Percentiles rank a stretch among this genome's conserved stretches.
Conservation (phyloP, 2,888 invertebrate genomes). For the Hedya salicella region DNA sequence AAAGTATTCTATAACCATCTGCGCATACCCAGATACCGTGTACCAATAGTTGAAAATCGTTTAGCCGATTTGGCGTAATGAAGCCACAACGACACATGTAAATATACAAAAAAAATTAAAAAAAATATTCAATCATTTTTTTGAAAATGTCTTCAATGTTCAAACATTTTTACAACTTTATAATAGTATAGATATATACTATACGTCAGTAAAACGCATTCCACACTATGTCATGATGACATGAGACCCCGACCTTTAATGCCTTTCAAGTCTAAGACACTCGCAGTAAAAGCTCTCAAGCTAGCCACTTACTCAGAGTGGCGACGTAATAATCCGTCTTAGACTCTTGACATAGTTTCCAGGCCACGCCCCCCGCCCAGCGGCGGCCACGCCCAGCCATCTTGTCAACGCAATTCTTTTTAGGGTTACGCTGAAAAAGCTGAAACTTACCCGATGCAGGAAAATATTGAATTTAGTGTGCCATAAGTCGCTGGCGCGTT, state of each 20-base stretch:
- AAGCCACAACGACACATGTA: too few relatives aligned
- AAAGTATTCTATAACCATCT: too few relatives aligned
- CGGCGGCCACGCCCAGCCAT: constrained; percentile 55
- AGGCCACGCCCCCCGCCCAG: constrained; percentile 62
- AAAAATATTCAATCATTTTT: too few relatives aligned
- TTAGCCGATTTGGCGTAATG: too few relatives aligned
- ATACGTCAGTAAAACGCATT: too few relatives aligned
- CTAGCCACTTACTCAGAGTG: constrained; percentile 27
- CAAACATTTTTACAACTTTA: too few relatives aligned
- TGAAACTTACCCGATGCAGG: neutral
- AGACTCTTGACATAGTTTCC: constrained; percentile 68
- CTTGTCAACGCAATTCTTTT: constrained; percentile 40
- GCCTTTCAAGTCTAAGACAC: constrained; percentile 6
- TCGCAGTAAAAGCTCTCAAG: constrained; percentile 31
- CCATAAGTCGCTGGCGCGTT: too few relatives aligned
- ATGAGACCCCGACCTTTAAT: neutral
- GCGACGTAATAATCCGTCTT: constrained; percentile 46
- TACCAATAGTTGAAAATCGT: too few relatives aligned
- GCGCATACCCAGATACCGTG: too few relatives aligned
- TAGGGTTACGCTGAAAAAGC: constrained; percentile 34
- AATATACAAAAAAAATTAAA: too few relatives aligned
- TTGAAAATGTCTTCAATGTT: too few relatives aligned
- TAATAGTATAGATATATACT: too few relatives aligned
- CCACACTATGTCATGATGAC: neutral
- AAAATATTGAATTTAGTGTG: neutral